These are phyloP conservation scores for Vanacampus margaritifer DNA, from an alignment of 2,113 vertebrate species.

Conservation along the genomic window DNA sequence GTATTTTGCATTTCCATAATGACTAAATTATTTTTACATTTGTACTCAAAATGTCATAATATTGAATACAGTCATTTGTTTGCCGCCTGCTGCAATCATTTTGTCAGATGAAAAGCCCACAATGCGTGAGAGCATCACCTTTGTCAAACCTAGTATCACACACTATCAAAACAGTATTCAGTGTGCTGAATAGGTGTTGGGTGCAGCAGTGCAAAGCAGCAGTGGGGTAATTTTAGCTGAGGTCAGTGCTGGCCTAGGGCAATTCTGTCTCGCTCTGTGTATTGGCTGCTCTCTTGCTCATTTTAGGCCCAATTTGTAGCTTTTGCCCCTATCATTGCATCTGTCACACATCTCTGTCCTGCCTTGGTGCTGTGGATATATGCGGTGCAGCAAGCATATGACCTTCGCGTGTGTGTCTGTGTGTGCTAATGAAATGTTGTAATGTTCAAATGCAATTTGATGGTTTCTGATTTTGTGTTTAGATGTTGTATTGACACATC, in stretches of 20 bases:
- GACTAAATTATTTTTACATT: no score
- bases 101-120: slow-evolving; percentile 23
- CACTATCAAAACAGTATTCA: slow-evolving; percentile 29
- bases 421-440: not conserved
- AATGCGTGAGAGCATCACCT: slow-evolving; percentile 24
- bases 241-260: slow-evolving; percentile 57
- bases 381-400: slow-evolving; percentile 1
- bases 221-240: slow-evolving; percentile 57
- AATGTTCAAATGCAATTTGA: not conserved
- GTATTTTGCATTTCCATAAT: no score
- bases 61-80: slow-evolving; percentile 16
- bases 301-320: slow-evolving; percentile 17
- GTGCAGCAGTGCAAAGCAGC: slow-evolving; percentile 52
- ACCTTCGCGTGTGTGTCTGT: not conserved
- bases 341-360: not conserved
- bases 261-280: slow-evolving; percentile 6
- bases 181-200: slow-evolving; percentile 48
- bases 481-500: not conserved
- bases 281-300: slow-evolving; percentile 4
- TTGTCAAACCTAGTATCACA: slow-evolving; percentile 25
- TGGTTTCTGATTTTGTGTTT: not conserved
- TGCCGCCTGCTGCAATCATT: slow-evolving; percentile 7
- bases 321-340: not conserved
- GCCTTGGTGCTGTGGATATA: slow-evolving; percentile 10
- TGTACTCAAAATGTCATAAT: not conserved